Conservation (phyloP, 2,888 invertebrate species). For the Xestoiulus laeticollis region DNA sequence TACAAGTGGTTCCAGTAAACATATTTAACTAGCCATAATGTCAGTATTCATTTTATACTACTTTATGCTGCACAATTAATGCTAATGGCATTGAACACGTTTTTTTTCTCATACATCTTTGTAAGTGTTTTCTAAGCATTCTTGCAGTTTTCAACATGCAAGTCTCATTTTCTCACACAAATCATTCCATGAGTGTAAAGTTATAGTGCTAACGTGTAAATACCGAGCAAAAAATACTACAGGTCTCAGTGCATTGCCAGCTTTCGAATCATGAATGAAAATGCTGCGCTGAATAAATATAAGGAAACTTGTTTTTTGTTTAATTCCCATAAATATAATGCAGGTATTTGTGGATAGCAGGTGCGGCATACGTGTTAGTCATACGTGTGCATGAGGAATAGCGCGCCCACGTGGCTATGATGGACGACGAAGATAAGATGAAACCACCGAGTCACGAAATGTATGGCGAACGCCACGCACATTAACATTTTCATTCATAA, state of each 20-base stretch:
- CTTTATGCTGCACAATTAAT: too few relatives aligned
- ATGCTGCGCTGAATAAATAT: background rate
- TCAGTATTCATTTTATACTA: too few relatives aligned
- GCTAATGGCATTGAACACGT: too few relatives aligned
- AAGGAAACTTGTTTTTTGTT: background rate
- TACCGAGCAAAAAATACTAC: background rate
- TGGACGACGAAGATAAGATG: background rate
- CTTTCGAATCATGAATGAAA: background rate
- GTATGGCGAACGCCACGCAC: background rate
- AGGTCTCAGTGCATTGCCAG: background rate
- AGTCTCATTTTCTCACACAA: background rate
- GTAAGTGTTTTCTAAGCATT: too few relatives aligned
- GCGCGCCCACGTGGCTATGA: background rate
- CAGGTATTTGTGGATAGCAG: background rate
- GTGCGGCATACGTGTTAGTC: background rate
- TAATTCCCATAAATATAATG: background rate
- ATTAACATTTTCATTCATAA: background rate
- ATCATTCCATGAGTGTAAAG: background rate
- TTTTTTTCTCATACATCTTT: too few relatives aligned
- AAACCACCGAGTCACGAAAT: background rate
- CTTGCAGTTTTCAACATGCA: too few relatives aligned
- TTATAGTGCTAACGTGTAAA: background rate
- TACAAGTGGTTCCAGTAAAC: too few relatives aligned
- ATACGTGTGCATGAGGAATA: background rate
- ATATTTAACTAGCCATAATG: too few relatives aligned